phyloP scores from a whole-genome alignment of 2,797 vertebrate genomes.

The Tapirus indicus region DNA sequence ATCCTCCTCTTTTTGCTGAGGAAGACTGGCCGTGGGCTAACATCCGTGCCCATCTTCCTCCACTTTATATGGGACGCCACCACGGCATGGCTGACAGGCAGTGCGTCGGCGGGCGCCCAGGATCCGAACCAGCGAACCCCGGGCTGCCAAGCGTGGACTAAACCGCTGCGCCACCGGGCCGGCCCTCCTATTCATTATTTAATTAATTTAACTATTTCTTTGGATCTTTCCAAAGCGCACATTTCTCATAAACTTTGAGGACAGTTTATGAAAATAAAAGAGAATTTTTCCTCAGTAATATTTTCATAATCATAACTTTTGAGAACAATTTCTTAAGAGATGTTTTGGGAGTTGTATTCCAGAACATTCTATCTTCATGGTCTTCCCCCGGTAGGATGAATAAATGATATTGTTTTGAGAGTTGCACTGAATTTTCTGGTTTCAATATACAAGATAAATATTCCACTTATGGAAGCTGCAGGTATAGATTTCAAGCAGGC shows the following conservation, averaged over 20 bases:
- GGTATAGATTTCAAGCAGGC: neutral
- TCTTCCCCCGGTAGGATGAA: constrained; percentile 45
- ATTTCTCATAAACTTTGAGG: constrained; percentile 69
- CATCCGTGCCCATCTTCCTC: too few species aligned
- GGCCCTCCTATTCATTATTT: neutral
- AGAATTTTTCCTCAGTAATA: constrained; percentile 43
- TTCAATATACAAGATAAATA: constrained; percentile 60
- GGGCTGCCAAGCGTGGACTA: too few species aligned
- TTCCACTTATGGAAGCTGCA: constrained; percentile 3
- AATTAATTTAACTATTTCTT: constrained; percentile 48
- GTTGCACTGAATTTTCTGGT: neutral
- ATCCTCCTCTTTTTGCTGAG: too few species aligned
- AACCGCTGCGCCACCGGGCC: too few species aligned
- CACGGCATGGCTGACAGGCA: too few species aligned
- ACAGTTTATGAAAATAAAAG: constrained; percentile 67
- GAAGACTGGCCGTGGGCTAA: too few species aligned
- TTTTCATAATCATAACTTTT: constrained; percentile 50
- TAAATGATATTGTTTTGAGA: constrained; percentile 60
- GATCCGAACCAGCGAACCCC: too few species aligned
- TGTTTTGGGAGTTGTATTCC: constrained; percentile 67
- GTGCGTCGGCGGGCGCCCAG: too few species aligned
- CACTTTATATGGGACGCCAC: too few species aligned
- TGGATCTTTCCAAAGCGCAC: neutral
- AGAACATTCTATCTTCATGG: constrained; percentile 47
- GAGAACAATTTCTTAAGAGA: constrained; percentile 71